Base-by-base conservation (phyloP, 2,797 vertebrate species). In the Myioborus melanocephalus region DNA sequence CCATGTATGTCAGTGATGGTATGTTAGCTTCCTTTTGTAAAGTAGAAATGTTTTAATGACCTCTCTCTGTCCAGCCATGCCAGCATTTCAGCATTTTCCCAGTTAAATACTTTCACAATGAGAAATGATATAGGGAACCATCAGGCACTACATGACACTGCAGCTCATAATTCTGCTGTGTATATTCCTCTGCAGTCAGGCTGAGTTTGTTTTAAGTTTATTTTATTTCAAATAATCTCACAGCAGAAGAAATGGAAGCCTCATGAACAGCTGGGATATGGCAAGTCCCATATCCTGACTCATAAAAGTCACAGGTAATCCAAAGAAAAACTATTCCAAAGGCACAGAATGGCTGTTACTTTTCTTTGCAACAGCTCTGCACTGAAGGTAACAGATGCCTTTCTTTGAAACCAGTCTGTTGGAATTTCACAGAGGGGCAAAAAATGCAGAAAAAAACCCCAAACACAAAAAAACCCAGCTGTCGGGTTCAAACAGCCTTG, bases 251-350 rank as follows among this genome's bases (percentile, higher is more conserved):
- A 82, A 83, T 32, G 60, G 61, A 78, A 91, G 71, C 59, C 53
- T 75, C 17, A 32, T 0, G 6, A 91, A 70, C 73, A 94, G 78
- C 92, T 87, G 81, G 61, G 73, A 66, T 75, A 49, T 87, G 41
- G 46, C 63, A 81, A 87, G 22, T 46, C 41, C 20, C 50, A 72
- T 71, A 83, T 60, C 60, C 43, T 71, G 60, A 78, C 57, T 91
- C 84, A 60, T 47, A 87, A 68, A 89, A 87, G 49, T 35, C 1
- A 0, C 66, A 84, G 66, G 82, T 75, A 94, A 89, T 21, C 47
- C 37, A 84, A 77, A 92, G 72, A 20, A 90, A 80, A 80, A 17
- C 22, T 66, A 39, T 75, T 87, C 70, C 41, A 71, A 87, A 94
- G 52, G 39, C 77, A 89, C 55, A 80, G 49, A 87, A 68, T 35